Base-by-base conservation (phyloP, 2,113 vertebrate species). In the Zosterops japonicus region DNA sequence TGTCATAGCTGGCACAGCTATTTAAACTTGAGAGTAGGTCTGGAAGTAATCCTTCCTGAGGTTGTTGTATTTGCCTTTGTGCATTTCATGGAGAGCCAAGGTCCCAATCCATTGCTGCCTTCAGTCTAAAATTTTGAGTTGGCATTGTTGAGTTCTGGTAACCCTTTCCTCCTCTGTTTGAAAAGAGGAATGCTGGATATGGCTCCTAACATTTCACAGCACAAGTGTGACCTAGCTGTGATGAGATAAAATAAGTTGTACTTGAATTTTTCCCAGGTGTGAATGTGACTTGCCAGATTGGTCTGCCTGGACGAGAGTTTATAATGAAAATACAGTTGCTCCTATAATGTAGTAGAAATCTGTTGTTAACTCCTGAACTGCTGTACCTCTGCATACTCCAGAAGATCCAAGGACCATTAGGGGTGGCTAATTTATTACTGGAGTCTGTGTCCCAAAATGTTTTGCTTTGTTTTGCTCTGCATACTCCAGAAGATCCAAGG, bases 141-240 rank as follows among this genome's bases (percentile, higher is more conserved):
- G 52, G 21, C 33, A 11, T 35, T 87, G 9, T 33, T 1, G 2
- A 9, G 12, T 83, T 27, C n/a, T 44, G 27, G 5, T 85, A 60
- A 52, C 13, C 8, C 6, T 50, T 23, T 78, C 22, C 9, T 36
- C 8, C 1, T 28, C 35, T 1, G 0, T 79, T 76, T 0, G 0
- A 44, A 79, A 27, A 47, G 23, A 50, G 42, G 8, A 59, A 23
- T 31, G 16, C 29, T 57, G 46, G 49, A 36, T 74, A 57, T 39
- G 1, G 0, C 27, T 52, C 8, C 15, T 35, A 57, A 78, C 71
- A 64, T 63, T 74, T 78, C 33, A 25, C 8, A n/a, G 57, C 18
- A 55, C 21, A 57, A 5, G 24, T 41, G 49, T 44, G 75, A n/a
- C 9, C 16, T 60, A 23, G 15, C 14, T 57, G 22, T 61, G 27